Conservation (phyloP, 2,113 vertebrate species). For the Balaenoptera acutorostrata region DNA sequence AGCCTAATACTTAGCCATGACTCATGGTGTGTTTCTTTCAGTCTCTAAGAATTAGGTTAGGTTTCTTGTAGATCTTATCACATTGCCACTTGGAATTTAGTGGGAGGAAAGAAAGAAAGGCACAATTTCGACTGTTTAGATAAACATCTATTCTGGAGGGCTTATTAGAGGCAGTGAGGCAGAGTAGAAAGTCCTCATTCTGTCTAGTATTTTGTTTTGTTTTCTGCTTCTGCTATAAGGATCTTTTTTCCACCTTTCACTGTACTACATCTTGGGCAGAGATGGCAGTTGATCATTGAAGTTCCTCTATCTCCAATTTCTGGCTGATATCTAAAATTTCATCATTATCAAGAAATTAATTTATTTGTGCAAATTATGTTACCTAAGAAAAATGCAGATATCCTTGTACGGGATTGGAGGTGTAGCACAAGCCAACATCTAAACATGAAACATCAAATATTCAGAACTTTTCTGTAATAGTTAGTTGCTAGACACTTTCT, state of each 20-base stretch:
- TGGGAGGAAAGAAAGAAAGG: conserved; percentile 11
- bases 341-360: conserved; percentile 11
- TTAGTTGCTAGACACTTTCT: background rate
- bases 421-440: background rate
- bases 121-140: background rate
- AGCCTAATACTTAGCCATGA: conserved; percentile 16
- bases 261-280: background rate
- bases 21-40: conserved; percentile 33
- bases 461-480: background rate
- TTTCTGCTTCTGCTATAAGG: background rate
- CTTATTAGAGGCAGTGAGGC: background rate
- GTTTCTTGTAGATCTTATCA: conserved; percentile 48
- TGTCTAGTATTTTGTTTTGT: conserved; percentile 25
- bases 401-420: background rate
- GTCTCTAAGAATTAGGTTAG: conserved; percentile 37
- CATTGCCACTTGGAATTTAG: background rate
- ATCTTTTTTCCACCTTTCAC: background rate
- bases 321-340: conserved; percentile 8
- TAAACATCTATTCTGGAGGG: background rate
- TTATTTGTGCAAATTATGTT: background rate
- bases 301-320: background rate
- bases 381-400: background rate
- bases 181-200: background rate
- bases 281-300: background rate
- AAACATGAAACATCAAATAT: background rate